Percentiles rank a stretch among this genome's conserved stretches.
These are phyloP conservation scores for Heliornis fulica DNA, from an alignment of 2,113 vertebrate genomes.

Conservation along the genomic window DNA sequence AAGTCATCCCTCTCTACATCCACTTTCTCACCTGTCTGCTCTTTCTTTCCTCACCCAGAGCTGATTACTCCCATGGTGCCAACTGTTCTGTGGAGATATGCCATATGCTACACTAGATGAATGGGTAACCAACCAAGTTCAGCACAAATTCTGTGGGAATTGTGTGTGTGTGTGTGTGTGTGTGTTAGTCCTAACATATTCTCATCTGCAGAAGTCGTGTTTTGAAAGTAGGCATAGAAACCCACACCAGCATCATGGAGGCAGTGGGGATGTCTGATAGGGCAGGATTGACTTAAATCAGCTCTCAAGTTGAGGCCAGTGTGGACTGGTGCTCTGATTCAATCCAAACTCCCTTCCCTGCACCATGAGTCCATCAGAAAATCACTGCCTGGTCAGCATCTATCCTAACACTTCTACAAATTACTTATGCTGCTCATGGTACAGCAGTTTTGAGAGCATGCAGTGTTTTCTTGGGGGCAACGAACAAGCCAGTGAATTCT, in stretches of 20 bases:
- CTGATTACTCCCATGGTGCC: fast-evolving
- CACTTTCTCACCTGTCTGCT: neutral
- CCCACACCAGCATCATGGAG: neutral
- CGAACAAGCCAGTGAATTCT: fast-evolving
- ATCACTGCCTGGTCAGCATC: neutral
- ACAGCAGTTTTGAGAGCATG: fast-evolving
- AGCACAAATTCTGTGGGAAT: neutral
- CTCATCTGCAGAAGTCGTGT: neutral
- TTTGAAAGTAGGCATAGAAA: neutral
- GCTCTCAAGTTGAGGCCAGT: neutral
- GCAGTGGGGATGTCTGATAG: neutral
- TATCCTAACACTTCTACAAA: neutral
- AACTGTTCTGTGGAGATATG: fast-evolving
- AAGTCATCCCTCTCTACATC: neutral
- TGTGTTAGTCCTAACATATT: neutral
- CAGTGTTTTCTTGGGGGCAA: neutral
- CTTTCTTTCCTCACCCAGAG: neutral
- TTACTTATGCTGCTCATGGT: fast-evolving
- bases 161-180: too few species aligned
- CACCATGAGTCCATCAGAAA: neutral
- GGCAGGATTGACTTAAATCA: neutral
- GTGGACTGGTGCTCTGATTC: neutral
- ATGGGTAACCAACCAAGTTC: neutral
- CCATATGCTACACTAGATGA: fast-evolving
- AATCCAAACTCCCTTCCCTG: neutral